Evolutionary conservation across 2,888 invertebrate genomes (phyloP), one percentile per base, ranked within the genome.

Genomic region (Nasonia oneida): DNA sequence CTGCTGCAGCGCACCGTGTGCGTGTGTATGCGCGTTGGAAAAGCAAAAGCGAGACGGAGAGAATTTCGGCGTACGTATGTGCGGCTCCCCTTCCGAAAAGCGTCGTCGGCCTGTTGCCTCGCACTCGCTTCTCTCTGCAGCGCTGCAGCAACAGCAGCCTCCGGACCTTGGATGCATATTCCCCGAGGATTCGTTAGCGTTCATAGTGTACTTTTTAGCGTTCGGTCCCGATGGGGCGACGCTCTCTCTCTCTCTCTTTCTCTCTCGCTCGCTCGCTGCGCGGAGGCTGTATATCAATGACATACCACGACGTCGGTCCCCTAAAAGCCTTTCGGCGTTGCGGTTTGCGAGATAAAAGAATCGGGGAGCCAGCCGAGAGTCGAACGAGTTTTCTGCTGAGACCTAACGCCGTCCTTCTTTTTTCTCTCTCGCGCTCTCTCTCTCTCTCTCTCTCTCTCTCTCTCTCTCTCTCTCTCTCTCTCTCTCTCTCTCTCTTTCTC

Each of bases 141-240:
- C 37, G 57, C 14, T 37, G 57, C 76, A 33, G 29, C 47, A 50
- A 39, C 53, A 47, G 73, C 61, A 37, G 4, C 37, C 29, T 29
- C 37, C 37, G 75, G 33, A 82, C 64, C 81, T 42, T 67, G 47
- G 67, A 57, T 23, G 77, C 75, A 76, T 77, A 81, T 81, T 90
- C 92, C 92, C 91, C 85, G 81, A 89, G 91, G 91, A 91, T 91
- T 91, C 91, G 91, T 91, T 91, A 91, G 91, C 90, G 89, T 89
- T 89, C 89, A 88, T 89, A 88, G 90, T 90, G 89, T 89, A 90
- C 89, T 91, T 91, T 91, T 91, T 90, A 91, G 90, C 84, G 88
- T 86, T 83, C 67, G 87, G 87, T 89, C 90, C 90, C 91, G 89
- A 84, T 86, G 89, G 90, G 88, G 88, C 88, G 87, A 87, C 67